phyloP scores from a whole-genome alignment of 2,113 vertebrate genomes.

The Oreotragus oreotragus region DNA sequence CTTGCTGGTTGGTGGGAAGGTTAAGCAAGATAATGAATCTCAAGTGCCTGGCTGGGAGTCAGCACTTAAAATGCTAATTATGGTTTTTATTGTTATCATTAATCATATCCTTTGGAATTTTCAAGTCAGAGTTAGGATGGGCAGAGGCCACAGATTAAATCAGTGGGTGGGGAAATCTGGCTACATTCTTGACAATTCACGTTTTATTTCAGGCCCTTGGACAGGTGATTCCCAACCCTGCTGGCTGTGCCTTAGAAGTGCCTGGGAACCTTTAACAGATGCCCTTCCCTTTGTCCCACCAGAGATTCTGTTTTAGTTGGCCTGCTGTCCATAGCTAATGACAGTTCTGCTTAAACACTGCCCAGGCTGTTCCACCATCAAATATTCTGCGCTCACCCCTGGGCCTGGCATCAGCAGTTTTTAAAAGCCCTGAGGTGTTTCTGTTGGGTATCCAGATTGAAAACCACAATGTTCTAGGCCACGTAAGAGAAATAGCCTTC shows the following conservation, averaged over 20 bases:
- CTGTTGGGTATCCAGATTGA: background rate
- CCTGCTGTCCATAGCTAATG: background rate
- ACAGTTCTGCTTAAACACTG: no score
- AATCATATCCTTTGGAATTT: background rate
- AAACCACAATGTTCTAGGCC: background rate
- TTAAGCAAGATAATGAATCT: background rate
- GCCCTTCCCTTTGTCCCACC: background rate
- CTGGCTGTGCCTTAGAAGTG: background rate
- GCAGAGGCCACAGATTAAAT: background rate
- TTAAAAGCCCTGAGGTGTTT: background rate
- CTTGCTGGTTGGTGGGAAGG: background rate
- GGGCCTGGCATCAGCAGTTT: background rate
- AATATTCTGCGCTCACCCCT: background rate
- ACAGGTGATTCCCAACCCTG: background rate
- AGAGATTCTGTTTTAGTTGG: background rate
- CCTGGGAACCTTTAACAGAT: background rate
- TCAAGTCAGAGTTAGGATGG: background rate
- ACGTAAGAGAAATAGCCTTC: background rate
- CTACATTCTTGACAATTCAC: background rate
- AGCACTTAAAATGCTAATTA: background rate
- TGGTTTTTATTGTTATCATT: background rate
- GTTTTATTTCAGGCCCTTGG: background rate
- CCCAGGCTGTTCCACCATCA: background rate
- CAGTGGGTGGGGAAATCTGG: background rate
- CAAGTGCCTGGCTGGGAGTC: background rate